Percentiles rank a stretch among this genome's conserved stretches.
Evolutionary conservation across 1,140 invertebrate species (phyloP).

Genomic region (Lithobius niger): DNA sequence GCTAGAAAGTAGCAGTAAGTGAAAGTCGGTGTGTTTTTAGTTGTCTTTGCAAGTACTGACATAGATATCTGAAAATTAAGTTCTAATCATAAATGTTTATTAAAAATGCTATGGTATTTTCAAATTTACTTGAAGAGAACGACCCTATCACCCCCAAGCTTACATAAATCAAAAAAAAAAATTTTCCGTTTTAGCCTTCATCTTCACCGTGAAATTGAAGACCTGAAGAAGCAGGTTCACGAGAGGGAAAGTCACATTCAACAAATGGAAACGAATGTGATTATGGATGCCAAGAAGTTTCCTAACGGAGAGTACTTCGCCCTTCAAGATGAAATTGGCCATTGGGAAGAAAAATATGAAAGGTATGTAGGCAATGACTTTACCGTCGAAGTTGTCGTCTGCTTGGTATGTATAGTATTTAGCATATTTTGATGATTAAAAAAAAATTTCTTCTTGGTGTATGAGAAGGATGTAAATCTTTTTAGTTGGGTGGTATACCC

Average conservation of each 20-base stretch:
- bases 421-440: neutral
- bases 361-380: constrained; percentile 38
- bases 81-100: neutral
- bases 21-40: too few species aligned
- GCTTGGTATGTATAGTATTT: too few species aligned
- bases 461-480: too few species aligned
- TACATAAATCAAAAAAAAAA: neutral
- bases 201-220: constrained; percentile 73
- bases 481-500: too few species aligned
- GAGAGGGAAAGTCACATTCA: constrained; percentile 70
- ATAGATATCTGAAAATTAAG: too few species aligned
- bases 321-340: constrained; percentile 65
- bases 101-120: neutral
- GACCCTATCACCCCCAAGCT: neutral
- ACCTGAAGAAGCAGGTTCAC: constrained; percentile 59
- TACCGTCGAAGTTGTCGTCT: too few species aligned
- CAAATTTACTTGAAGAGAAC: too few species aligned
- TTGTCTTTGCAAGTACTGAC: too few species aligned
- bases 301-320: constrained; percentile 56
- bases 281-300: constrained; percentile 60
- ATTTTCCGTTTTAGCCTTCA: constrained; percentile 47
- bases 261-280: constrained; percentile 68
- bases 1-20: too few species aligned
- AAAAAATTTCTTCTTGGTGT: neutral
- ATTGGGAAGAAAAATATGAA: constrained; percentile 85